Percentiles rank a stretch among this genome's conserved stretches.
phyloP scores from a whole-genome alignment of 1,140 invertebrate genomes.

The Paralvinella palmiformis region DNA sequence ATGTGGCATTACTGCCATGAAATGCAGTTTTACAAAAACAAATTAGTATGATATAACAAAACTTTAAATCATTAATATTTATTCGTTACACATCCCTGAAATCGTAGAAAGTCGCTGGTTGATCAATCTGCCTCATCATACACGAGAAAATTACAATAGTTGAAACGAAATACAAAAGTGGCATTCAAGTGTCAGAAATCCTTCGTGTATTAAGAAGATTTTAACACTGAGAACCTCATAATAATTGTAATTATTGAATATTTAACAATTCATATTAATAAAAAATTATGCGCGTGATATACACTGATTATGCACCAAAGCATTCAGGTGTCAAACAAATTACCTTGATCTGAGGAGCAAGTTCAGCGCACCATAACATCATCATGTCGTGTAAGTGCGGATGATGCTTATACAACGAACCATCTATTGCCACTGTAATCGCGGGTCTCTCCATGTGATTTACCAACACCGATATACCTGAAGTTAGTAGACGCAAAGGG shows the following conservation, averaged over 20 bases:
- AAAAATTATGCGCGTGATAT: background rate
- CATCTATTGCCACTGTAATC: slow-evolving; percentile 93
- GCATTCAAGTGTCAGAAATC: background rate
- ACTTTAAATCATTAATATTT: too few species aligned
- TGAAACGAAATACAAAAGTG: background rate
- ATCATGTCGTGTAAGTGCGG: slow-evolving; percentile 92
- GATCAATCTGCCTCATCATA: too few species aligned
- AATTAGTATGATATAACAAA: too few species aligned
- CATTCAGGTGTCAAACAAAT: background rate
- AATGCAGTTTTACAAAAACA: too few species aligned
- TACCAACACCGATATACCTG: slow-evolving; percentile 65
- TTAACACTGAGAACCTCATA: background rate
- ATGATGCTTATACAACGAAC: slow-evolving; percentile 94
- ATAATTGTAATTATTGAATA: background rate
- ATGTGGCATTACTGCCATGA: background rate
- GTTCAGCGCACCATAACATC: slow-evolving; percentile 75
- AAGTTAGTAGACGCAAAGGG: too few species aligned
- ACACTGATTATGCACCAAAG: background rate
- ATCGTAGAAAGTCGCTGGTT: too few species aligned
- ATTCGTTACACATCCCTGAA: too few species aligned
- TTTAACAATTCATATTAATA: background rate
- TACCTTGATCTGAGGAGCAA: slow-evolving; percentile 53
- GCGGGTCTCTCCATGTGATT: slow-evolving; percentile 70
- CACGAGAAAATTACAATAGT: background rate
- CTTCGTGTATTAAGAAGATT: background rate